phyloP scores from a whole-genome alignment of 1,140 invertebrate species.

The Prorops nasuta region DNA sequence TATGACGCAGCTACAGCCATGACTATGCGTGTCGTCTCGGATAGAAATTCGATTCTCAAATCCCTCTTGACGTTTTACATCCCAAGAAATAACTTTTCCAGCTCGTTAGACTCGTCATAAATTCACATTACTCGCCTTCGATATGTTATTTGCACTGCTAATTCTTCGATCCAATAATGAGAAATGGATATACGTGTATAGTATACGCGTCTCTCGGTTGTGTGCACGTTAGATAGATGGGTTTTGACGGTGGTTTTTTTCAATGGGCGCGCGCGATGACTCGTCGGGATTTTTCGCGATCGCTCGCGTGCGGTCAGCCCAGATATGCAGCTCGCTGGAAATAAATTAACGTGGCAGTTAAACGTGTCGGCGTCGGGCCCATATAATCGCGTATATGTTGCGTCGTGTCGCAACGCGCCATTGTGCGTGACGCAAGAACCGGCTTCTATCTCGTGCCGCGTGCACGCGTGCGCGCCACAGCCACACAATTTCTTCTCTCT shows the following conservation, averaged over 20 bases:
- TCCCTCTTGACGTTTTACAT: too few species aligned
- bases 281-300: slow-evolving; percentile 39
- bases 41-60: too few species aligned
- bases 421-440: slow-evolving; percentile 45
- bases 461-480: slow-evolving; percentile 8
- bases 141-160: too few species aligned
- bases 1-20: too few species aligned
- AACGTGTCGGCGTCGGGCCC: slow-evolving; percentile 34
- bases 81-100: too few species aligned
- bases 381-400: slow-evolving; percentile 31
- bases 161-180: too few species aligned
- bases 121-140: too few species aligned
- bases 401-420: slow-evolving; percentile 45
- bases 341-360: slow-evolving; percentile 49
- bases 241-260: slow-evolving; percentile 1
- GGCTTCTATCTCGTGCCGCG: slow-evolving; percentile 17
- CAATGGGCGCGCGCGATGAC: slow-evolving; percentile 13
- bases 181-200: too few species aligned
- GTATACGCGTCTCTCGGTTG: too few species aligned
- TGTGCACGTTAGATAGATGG: too few species aligned
- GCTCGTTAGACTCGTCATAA: too few species aligned
- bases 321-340: slow-evolving; percentile 42
- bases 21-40: too few species aligned
- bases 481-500: neutral
- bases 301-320: slow-evolving; percentile 31